A percentile compares a stretch with the other conserved stretches of the same genome.
Conservation (phyloP, 2,113 vertebrate species). For the Holacanthus passer region DNA sequence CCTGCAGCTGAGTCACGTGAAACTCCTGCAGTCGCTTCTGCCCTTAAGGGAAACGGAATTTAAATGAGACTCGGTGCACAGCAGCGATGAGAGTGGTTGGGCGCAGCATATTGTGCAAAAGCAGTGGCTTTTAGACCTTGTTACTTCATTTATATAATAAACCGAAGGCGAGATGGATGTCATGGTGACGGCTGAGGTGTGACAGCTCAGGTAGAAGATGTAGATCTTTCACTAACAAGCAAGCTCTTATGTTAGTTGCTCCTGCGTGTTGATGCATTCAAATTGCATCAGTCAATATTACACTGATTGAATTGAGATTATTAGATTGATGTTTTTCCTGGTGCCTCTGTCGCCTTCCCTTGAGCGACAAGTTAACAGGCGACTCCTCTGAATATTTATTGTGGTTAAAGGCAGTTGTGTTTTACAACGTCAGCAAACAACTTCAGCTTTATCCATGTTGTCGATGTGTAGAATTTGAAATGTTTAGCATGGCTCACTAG, state of each 20-base stretch:
- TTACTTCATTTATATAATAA: not conserved
- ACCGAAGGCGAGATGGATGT: not conserved
- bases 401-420: not conserved
- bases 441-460: not conserved
- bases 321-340: not conserved
- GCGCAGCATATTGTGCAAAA: not conserved
- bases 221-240: not conserved
- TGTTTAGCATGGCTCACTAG: not conserved
- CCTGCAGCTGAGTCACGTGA: constrained; percentile 12
- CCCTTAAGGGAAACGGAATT: not conserved
- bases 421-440: not conserved
- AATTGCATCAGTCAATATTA: not conserved
- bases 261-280: not conserved
- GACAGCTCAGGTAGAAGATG: not conserved
- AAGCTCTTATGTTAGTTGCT: not conserved
- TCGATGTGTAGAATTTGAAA: not conserved
- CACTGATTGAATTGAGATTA: too few species aligned
- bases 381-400: not conserved
- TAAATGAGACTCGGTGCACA: constrained; percentile 17
- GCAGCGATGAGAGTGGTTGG: not conserved
- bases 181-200: not conserved
- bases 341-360: not conserved
- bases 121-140: not conserved
- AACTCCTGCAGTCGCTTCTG: not conserved
- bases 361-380: not conserved